phyloP scores from a whole-genome alignment of 1,140 invertebrate species.

The Pseudomyrmex dendroicus region DNA sequence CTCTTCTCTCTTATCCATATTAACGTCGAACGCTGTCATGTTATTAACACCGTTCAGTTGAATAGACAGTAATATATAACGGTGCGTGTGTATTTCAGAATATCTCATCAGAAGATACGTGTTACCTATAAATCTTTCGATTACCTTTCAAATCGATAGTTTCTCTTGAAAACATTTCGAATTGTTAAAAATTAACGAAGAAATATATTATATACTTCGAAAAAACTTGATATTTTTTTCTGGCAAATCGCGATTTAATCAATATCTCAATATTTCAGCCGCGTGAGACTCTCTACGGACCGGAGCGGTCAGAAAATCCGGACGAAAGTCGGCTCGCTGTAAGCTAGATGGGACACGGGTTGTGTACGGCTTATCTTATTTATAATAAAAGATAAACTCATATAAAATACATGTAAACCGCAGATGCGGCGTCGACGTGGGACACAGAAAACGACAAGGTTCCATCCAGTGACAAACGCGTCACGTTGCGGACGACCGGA shows the following conservation, averaged over 20 bases:
- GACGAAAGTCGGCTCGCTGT: background rate
- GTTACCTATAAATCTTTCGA: background rate
- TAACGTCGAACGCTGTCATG: constrained; percentile 20
- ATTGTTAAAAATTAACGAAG: background rate
- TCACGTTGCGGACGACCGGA: constrained; percentile 48
- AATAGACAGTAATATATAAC: too few species aligned
- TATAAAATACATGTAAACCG: constrained; percentile 48
- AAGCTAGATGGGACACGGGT: too few species aligned
- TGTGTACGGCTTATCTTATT: background rate
- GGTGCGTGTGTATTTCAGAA: too few species aligned
- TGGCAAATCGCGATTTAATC: background rate
- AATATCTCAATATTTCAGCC: background rate
- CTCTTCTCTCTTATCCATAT: background rate
- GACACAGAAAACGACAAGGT: constrained; percentile 10
- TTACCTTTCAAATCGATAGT: background rate
- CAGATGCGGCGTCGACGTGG: constrained; percentile 28
- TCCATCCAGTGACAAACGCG: constrained; percentile 31
- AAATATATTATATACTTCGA: background rate
- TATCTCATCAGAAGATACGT: background rate
- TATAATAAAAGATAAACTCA: constrained; percentile 27
- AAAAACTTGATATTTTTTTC: background rate
- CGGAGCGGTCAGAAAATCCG: background rate
- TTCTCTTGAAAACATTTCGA: background rate
- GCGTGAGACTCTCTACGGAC: background rate
- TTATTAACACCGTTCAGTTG: background rate